Evolutionary conservation across 1,140 invertebrate species (phyloP).

Genomic region (Scaptomyza pallida): DNA sequence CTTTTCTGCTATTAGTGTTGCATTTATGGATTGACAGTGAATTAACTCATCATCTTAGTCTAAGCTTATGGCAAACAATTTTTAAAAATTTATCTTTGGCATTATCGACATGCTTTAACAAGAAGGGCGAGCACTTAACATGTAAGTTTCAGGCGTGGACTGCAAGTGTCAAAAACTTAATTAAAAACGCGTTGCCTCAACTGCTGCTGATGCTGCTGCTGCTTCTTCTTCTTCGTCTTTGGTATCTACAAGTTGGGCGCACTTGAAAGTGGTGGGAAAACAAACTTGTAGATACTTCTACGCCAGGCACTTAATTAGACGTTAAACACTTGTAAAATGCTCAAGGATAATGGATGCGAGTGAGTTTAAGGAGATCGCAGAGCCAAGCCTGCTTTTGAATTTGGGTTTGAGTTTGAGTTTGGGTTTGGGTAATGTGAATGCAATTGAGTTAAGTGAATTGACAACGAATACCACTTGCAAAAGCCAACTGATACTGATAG

Average conservation of each 20-base stretch:
- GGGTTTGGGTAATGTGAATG: constrained; percentile 22
- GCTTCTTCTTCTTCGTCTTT: constrained; percentile 28
- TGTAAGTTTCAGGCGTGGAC: constrained; percentile 30
- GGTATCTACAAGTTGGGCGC: constrained; percentile 37
- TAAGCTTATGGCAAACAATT: background rate
- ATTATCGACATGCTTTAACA: constrained; percentile 14
- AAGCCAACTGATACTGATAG: constrained; percentile 5
- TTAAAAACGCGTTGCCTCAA: constrained; percentile 71
- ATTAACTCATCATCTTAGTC: background rate
- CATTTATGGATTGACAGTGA: background rate
- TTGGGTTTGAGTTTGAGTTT: no score
- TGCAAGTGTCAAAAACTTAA: constrained; percentile 81
- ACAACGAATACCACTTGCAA: background rate
- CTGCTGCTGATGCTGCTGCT: constrained; percentile 48
- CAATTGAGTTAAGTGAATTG: constrained; percentile 22
- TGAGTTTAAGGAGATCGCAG: constrained; percentile 6
- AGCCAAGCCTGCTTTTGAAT: no score
- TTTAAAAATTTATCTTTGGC: constrained; percentile 8
- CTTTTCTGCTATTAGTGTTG: no score
- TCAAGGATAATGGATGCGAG: constrained; percentile 75
- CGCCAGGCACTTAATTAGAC: constrained; percentile 79
- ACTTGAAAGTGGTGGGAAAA: constrained; percentile 42
- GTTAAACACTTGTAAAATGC: constrained; percentile 80
- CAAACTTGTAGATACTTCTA: constrained; percentile 61
- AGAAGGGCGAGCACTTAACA: background rate